Percentiles rank a stretch among this genome's conserved stretches.
Evolutionary conservation across 2,888 invertebrate genomes (phyloP).

Genomic region (Cantharis rufa): DNA sequence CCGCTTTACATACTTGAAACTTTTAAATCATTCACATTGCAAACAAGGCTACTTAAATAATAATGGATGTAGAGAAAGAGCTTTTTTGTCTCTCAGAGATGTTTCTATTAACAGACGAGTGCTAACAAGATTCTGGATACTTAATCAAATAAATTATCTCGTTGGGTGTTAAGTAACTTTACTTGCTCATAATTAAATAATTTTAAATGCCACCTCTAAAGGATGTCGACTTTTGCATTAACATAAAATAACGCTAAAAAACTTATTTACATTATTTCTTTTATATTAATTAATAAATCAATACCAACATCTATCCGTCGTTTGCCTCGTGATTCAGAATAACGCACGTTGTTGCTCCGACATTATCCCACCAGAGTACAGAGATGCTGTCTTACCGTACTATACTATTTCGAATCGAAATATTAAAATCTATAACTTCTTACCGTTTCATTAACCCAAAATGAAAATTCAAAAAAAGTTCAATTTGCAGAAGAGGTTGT

Average conservation of each 20-base stretch:
- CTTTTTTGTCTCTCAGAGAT: constrained; percentile 20
- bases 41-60: constrained; percentile 27
- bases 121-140: constrained; percentile 30
- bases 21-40: constrained; percentile 8
- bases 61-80: constrained; percentile 18
- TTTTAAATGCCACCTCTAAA: constrained; percentile 19
- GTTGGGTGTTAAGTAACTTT: constrained; percentile 28
- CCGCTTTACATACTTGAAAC: constrained; percentile 8
- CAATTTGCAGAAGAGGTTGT: too few species aligned
- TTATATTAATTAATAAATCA: neutral
- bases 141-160: constrained; percentile 22
- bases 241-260: neutral
- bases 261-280: neutral
- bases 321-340: neutral
- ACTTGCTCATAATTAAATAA: constrained; percentile 31
- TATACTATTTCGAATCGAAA: too few species aligned
- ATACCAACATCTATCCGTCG: neutral
- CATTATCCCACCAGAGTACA: neutral
- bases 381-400: too few species aligned
- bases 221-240: constrained; percentile 25
- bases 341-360: neutral
- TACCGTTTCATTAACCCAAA: too few species aligned
- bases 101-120: constrained; percentile 24
- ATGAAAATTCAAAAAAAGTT: too few species aligned
- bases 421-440: too few species aligned